phyloP scores from a whole-genome alignment of 2,888 invertebrate genomes.

The Ectropis crepuscularia region DNA sequence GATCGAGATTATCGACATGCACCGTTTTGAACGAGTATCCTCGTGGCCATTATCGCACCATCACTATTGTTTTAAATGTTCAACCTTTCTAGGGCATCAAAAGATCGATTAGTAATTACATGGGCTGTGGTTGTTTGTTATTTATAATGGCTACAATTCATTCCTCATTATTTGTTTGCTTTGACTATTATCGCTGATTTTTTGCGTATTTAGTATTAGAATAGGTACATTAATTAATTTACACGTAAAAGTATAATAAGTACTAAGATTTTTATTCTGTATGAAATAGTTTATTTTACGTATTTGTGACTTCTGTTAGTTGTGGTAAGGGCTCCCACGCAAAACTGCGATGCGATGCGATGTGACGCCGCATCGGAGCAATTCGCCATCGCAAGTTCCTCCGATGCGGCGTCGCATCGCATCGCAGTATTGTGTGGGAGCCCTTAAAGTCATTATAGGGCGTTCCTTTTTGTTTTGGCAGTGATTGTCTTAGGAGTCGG shows the following conservation, averaged over 20 bases:
- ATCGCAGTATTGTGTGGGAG: too few relatives aligned
- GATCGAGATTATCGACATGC: slow-evolving; percentile 80
- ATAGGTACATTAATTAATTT: too few relatives aligned
- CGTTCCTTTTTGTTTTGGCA: too few relatives aligned
- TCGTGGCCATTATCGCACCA: slow-evolving; percentile 68
- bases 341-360: too few relatives aligned
- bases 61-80: slow-evolving; percentile 76
- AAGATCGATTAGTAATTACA: slow-evolving; percentile 66
- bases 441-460: too few relatives aligned
- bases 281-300: not conserved
- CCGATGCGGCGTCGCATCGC: too few relatives aligned
- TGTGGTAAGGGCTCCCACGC: too few relatives aligned
- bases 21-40: slow-evolving; percentile 68
- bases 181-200: not conserved
- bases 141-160: slow-evolving; percentile 27
- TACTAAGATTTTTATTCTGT: not conserved
- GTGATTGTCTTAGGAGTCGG: too few relatives aligned
- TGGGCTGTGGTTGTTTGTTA: slow-evolving; percentile 46
- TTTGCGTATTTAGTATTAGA: not conserved
- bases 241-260: too few relatives aligned
- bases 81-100: slow-evolving; percentile 63
- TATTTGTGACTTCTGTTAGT: not conserved
- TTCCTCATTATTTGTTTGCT: slow-evolving; percentile 8
- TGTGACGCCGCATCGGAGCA: too few relatives aligned
- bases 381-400: too few relatives aligned